Conservation (phyloP, 2,113 vertebrate species). For the Campylorhamphus procurvoides region DNA sequence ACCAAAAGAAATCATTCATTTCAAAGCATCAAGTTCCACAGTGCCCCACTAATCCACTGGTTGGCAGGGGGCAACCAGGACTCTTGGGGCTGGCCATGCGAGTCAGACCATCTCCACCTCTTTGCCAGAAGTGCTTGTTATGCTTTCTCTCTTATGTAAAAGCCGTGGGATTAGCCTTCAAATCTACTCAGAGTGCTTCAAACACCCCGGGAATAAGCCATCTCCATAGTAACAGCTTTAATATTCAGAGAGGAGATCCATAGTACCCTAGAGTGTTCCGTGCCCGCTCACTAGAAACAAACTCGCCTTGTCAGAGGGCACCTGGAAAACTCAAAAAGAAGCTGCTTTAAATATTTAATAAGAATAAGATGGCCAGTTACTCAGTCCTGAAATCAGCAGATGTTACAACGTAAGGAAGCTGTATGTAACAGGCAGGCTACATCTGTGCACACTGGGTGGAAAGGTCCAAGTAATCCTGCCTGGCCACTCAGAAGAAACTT, state of each 20-base stretch:
- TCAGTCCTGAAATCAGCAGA: background rate
- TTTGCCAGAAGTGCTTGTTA: slow-evolving; percentile 1
- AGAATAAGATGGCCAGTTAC: background rate
- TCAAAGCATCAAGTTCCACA: background rate
- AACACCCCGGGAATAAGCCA: slow-evolving; percentile 52
- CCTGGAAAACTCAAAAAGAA: background rate
- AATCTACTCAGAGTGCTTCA: slow-evolving; percentile 55
- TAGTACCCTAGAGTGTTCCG: background rate
- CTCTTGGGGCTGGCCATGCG: background rate
- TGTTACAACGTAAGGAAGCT: background rate
- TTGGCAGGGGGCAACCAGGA: background rate
- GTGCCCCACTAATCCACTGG: background rate
- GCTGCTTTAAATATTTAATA: slow-evolving; percentile 20
- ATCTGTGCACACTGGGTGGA: background rate
- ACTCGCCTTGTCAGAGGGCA: background rate
- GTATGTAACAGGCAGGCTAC: background rate
- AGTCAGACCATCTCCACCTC: background rate
- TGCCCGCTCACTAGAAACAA: background rate
- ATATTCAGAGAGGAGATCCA: slow-evolving; percentile 27
- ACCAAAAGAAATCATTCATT: background rate
- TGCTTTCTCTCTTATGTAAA: slow-evolving; percentile 51
- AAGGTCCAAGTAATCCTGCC: background rate
- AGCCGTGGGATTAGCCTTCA: slow-evolving; percentile 55
- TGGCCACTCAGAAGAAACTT: background rate
- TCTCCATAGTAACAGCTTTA: slow-evolving; percentile 69